Evolutionary conservation across 2,797 vertebrate species (phyloP), one percentile per base, ranked within the genome.

Genomic region (Moxostoma hubbsi): DNA sequence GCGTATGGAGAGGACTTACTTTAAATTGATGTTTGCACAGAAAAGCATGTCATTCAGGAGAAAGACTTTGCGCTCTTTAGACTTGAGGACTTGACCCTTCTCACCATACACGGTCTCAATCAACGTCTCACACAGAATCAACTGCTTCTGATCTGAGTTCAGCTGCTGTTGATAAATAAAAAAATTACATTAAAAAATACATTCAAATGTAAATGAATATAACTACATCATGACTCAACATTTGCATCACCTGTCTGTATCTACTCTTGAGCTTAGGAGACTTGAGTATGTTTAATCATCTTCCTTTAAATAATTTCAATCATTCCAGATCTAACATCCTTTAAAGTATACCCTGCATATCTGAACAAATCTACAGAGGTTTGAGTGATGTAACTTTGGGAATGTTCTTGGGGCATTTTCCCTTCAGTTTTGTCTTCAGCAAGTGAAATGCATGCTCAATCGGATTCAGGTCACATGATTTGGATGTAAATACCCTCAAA

Each of bases 21-120:
- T 96, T 85, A 94, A 91, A 88, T 96, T 97, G 89, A 97, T 93
- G 84, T 96, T 97, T 90, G 95, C 95, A 0, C 96, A 97, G 72
- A 98, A 92, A 63, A 98, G 86, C 74, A 91, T 93, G 90, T 97
- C 94, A 0, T 92, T 97, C 82, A 98, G 92, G 64, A 98, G 94
- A 85, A 98, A 98, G 61, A 98, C 90, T 72, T 95, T 94, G 63
- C 96, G 90, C 53, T 97, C 95, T 87, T 96, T 97, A 1, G 96
- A 96, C 83, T 97, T 98, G 86, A 98, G 90, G 71, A 97, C 93
- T 87, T 96, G 96, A 15, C 97, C 96, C 0, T 94, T 94, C 65
- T 97, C 96, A 0, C 96, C 95, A 0, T 96, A 96, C 66, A 98
- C 96, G 0, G 93, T 96, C 91, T 98, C 97, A 0, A 94, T 96